Conservation (phyloP, 2,113 vertebrate genomes). For the Cyprinus carpio region DNA sequence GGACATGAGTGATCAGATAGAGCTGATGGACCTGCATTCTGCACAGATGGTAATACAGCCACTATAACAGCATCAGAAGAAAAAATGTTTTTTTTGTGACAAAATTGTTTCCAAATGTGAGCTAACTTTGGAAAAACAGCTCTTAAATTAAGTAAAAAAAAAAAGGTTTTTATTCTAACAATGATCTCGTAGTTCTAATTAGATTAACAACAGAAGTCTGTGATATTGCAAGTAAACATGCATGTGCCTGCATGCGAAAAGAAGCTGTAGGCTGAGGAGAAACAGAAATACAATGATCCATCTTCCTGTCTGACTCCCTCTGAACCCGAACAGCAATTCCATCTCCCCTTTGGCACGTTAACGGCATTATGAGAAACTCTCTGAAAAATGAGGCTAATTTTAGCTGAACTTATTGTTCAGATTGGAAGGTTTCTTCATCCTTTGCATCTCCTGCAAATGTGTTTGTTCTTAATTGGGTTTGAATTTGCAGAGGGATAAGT, state of each 20-base stretch:
- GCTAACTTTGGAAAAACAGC: not conserved
- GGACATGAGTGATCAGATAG: slow-evolving; percentile 2
- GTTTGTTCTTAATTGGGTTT: slow-evolving; percentile 40
- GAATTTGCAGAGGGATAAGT: slow-evolving; percentile 10
- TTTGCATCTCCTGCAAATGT: not conserved
- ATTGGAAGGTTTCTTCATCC: slow-evolving; percentile 45
- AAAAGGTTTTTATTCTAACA: not conserved
- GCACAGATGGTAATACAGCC: not conserved
- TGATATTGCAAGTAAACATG: not conserved
- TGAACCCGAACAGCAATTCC: slow-evolving; percentile 61
- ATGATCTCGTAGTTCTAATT: not conserved
- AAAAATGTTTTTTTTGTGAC: not conserved
- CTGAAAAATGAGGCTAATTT: slow-evolving; percentile 76
- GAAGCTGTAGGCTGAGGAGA: slow-evolving; percentile 60
- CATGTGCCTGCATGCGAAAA: slow-evolving; percentile 10
- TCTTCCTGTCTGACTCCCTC: slow-evolving; percentile 60
- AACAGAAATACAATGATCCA: slow-evolving; percentile 46
- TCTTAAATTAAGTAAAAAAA: not conserved
- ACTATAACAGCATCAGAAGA: not conserved
- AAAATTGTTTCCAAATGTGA: not conserved
- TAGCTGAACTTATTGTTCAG: slow-evolving; percentile 67
- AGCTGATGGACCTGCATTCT: not conserved
- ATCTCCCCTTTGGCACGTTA: slow-evolving; percentile 63
- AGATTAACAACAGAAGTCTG: not conserved
- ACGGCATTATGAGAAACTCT: slow-evolving; percentile 64